phyloP scores from a whole-genome alignment of 2,888 invertebrate genomes.

The Diaphora mendica region DNA sequence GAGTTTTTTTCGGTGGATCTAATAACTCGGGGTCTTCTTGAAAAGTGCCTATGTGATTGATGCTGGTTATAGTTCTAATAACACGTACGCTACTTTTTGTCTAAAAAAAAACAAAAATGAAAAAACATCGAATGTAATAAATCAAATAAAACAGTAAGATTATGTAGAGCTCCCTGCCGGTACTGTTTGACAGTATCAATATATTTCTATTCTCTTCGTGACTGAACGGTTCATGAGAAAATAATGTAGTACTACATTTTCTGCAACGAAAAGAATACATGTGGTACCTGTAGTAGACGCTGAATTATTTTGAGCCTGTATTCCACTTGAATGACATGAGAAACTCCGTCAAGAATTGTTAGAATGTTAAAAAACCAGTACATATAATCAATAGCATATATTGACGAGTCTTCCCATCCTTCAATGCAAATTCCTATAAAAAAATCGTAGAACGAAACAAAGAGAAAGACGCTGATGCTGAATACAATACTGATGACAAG shows the following conservation, averaged over 20 bases:
- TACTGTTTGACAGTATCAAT: too few species aligned
- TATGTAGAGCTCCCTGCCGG: too few species aligned
- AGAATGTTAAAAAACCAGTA: constrained; percentile 41
- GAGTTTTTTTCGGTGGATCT: constrained; percentile 9
- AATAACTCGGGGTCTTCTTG: not conserved
- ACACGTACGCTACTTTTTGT: not conserved
- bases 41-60: not conserved
- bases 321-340: constrained; percentile 49
- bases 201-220: too few species aligned
- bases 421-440: not conserved
- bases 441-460: not conserved
- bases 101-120: not conserved
- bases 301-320: constrained; percentile 39
- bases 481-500: constrained; percentile 20
- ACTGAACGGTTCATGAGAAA: too few species aligned
- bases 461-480: not conserved
- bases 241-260: too few species aligned
- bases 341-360: constrained; percentile 34
- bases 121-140: too few species aligned
- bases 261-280: too few species aligned
- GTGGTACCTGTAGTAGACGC: constrained; percentile 24
- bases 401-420: not conserved
- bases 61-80: not conserved
- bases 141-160: too few species aligned
- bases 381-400: not conserved